Base-by-base conservation (phyloP, 2,888 invertebrate genomes). In the Cephus pulcher region DNA sequence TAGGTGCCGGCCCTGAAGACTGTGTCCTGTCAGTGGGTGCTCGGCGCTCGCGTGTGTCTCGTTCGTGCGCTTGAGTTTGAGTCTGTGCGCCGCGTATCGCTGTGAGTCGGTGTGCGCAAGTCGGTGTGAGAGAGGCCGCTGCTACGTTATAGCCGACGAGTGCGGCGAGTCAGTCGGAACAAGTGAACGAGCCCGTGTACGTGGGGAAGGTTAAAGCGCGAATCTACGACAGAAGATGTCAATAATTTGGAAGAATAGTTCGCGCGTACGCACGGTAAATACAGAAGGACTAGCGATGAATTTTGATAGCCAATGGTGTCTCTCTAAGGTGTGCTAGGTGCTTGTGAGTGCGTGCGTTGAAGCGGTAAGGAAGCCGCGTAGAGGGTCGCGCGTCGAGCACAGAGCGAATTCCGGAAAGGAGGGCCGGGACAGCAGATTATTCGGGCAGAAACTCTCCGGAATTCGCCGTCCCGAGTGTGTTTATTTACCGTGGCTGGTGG, bases 211-310 rank as follows among this genome's bases (percentile, higher is more conserved):
- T 75, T 81, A 78, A 34, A 37, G 80, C 76, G 81, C 78, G 76
- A 34, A 68, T 40, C 37, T n/a, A 37, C 77, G 40, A 76, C 35
- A 70, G 83, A 85, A 87, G 85, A 89, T 89, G 89, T 88, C 88
- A 87, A 89, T 89, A 88, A 86, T 88, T 86, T 80, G 83, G 84
- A 84, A 82, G 81, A 83, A 83, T 74, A 78, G 79, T 78, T 77
- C 71, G 80, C 75, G 56, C 40, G 76, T 81, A 75, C 71, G 76
- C 71, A 81, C 75, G 70, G 80, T 82, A 78, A 73, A 75, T 76
- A 77, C 74, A 76, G 70, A 78, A 33, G 71, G 68, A 40, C 68
- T 70, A 75, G 76, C 71, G 12, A 71, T 9, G 71, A 71, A 11
- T 71, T 32, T 12, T 32, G 71, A 32, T 71, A 23, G 71, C 71